Evolutionary conservation across 1,140 invertebrate genomes (phyloP).

Genomic region (Drosophila athabasca): DNA sequence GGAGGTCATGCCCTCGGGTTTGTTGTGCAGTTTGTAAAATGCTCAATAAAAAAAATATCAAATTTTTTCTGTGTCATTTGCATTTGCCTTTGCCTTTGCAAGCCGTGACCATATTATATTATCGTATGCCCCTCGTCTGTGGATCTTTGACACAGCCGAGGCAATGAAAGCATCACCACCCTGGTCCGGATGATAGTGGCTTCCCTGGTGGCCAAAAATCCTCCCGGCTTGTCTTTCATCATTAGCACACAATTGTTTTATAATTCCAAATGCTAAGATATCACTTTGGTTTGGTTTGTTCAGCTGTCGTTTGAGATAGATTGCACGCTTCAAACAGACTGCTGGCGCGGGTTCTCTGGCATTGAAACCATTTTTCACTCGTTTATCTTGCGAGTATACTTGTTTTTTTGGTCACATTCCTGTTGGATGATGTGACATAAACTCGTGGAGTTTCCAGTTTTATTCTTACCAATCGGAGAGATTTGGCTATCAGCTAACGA

Average conservation of each 20-base stretch:
- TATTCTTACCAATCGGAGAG: constrained; percentile 19
- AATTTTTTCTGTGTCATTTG: constrained; percentile 61
- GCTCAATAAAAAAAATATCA: constrained; percentile 72
- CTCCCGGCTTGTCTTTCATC: constrained; percentile 53
- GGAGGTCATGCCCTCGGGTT: constrained; percentile 71
- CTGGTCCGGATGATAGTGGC: constrained; percentile 4
- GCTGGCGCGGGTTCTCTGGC: constrained; percentile 32
- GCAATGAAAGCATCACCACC: constrained; percentile 41
- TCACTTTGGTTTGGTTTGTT: constrained; percentile 49
- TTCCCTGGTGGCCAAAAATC: constrained; percentile 40
- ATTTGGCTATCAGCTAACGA: constrained; percentile 53
- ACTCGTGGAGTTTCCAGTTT: constrained; percentile 1
- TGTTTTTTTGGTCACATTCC: constrained; percentile 48
- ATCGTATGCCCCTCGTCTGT: neutral
- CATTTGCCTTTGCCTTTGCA: constrained; percentile 29
- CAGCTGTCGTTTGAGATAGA: constrained; percentile 44
- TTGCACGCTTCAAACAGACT: constrained; percentile 15
- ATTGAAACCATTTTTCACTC: constrained; percentile 56
- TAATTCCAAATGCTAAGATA: constrained; percentile 50
- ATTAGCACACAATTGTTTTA: constrained; percentile 72
- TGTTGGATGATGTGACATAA: constrained; percentile 44
- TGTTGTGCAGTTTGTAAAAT: constrained; percentile 77
- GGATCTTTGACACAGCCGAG: constrained; percentile 34
- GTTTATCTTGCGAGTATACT: constrained; percentile 32
- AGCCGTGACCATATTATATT: constrained; percentile 56